Base-by-base conservation (phyloP, 2,888 invertebrate genomes). In the Trachelus tabidus region DNA sequence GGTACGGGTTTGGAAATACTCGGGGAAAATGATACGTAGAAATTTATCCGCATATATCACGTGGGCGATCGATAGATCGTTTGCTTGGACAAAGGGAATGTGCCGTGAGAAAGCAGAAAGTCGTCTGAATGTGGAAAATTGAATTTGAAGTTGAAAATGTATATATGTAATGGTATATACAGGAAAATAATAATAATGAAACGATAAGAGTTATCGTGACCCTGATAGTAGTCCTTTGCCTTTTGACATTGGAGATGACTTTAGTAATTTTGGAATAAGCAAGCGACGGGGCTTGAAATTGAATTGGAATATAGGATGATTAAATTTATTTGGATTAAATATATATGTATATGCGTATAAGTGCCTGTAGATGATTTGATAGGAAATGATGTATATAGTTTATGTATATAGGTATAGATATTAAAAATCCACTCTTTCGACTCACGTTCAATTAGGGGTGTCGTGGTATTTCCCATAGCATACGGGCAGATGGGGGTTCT, bases 401-500 rank as follows among this genome's bases (percentile, higher is more conserved):
- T 35, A 9, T 15, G 9, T 56, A 40, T 40, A 23, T 56, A 56
- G 56, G 23, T 56, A 56, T 56, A 56, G 23, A 23, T 23, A 56
- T 56, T 23, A 56, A 9, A 56, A 56, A 56, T 56, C 4, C 15
- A 56, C 56, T 23, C 9, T 23, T 79, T 74, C 73, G 80, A 77
- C 80, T 83, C 80, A 75, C 79, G 82, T 79, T 78, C 82, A 86
- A 87, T 87, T 87, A 86, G 83, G 80, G 83, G 80, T 83, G 85
- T 83, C 82, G 83, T 78, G 83, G 83, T 79, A 85, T 85, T 85
- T 83, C 79, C 77, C 82, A 77, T 81, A 77, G 79, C 84, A 88
- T 88, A 85, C 84, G 87, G 88, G 86, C 77, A 78, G 74, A 87
- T 86, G 83, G 82, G 85, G 87, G 87, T 81, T 75, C 69, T 77